These are phyloP conservation scores for Seladonia tumulorum DNA, from an alignment of 2,888 invertebrate species.

Conservation along the genomic window DNA sequence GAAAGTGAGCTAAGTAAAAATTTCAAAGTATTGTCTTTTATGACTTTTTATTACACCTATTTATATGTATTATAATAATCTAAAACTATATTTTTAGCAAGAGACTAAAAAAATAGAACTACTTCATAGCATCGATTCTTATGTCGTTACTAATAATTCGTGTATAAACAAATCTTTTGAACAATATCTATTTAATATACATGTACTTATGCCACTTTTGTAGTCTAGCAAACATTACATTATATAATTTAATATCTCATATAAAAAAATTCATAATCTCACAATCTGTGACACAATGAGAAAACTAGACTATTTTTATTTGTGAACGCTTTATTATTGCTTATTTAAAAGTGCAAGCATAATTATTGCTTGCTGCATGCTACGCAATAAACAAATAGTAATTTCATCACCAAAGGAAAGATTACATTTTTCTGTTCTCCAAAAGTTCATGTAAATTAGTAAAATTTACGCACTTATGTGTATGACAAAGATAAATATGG, in stretches of 20 bases:
- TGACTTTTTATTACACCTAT: neutral
- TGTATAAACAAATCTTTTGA: neutral
- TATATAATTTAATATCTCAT: neutral
- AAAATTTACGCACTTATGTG: neutral
- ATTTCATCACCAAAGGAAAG: constrained; percentile 61
- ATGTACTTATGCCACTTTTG: neutral
- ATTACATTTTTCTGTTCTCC: neutral
- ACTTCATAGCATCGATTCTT: neutral
- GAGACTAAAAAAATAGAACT: neutral
- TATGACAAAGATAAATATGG: neutral
- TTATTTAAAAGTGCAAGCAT: constrained; percentile 23
- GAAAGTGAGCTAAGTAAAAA: neutral
- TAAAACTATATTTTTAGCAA: neutral
- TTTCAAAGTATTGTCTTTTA: neutral
- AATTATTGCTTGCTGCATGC: constrained; percentile 61
- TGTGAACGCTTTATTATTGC: constrained; percentile 29
- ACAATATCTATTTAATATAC: neutral
- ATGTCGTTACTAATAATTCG: neutral
- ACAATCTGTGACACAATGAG: neutral
- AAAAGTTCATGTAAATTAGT: neutral
- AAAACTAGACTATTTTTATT: constrained; percentile 13
- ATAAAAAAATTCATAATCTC: neutral
- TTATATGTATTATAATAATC: neutral
- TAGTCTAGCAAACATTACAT: neutral
- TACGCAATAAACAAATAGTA: constrained; percentile 50